Conservation (phyloP, 2,113 vertebrate genomes). For the Periophthalmodon schlosseri region DNA sequence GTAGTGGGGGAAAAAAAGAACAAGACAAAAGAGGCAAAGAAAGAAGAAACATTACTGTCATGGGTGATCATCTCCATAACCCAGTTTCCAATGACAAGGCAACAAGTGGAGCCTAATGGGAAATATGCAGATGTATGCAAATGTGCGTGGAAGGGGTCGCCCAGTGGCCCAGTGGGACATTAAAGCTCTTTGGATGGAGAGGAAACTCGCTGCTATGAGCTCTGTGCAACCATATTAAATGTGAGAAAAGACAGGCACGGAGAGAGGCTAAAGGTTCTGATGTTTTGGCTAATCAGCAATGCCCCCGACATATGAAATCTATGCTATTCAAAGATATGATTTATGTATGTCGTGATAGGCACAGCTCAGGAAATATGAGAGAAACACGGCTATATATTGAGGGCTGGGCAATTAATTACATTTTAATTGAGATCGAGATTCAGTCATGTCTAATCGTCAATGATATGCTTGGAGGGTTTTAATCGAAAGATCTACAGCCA, state of each 20-base stretch:
- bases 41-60: conserved; percentile 52
- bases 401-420: too few relatives aligned
- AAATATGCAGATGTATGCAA: conserved; percentile 80
- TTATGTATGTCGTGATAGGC: conserved; percentile 17
- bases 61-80: conserved; percentile 68
- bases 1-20: conserved; percentile 7
- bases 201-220: conserved; percentile 41
- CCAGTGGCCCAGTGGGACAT: conserved; percentile 69
- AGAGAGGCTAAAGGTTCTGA: conserved; percentile 18
- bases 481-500: too few relatives aligned
- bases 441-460: too few relatives aligned
- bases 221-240: conserved; percentile 40
- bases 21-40: conserved; percentile 34
- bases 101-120: conserved; percentile 73
- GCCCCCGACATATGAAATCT: conserved; percentile 34
- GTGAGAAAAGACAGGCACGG: conserved; percentile 16
- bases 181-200: conserved; percentile 71
- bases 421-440: too few relatives aligned
- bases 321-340: conserved; percentile 5
- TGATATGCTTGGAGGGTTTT: too few relatives aligned
- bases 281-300: conserved; percentile 24
- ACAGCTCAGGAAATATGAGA: background rate
- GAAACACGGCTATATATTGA: background rate
- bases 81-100: conserved; percentile 68
- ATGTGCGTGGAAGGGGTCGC: conserved; percentile 66